Evolutionary conservation across 2,888 invertebrate genomes (phyloP), one percentile per base, ranked within the genome.

Genomic region (Eristalis arbustorum): DNA sequence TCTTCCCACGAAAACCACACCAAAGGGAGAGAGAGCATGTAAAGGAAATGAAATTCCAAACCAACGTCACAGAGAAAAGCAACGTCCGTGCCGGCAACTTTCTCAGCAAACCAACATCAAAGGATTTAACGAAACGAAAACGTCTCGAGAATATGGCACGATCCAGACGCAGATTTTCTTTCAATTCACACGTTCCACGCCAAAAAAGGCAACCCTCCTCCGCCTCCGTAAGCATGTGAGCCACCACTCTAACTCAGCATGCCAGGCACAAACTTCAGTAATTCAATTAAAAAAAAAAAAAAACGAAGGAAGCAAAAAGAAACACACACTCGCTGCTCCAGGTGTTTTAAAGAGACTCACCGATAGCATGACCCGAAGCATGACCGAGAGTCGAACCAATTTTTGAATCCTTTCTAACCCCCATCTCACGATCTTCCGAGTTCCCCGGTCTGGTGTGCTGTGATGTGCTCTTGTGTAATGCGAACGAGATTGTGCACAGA

Each of bases 341-440:
- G 83, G 87, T 87, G 83, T 83, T 74, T 83, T 83, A 87, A 87
- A 78, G 75, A 78, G 75, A 81, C 71, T 66, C 68, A 11, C 75
- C 59, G 82, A 82, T 71, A 77, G 64, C 42, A 71, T 63, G 31
- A 62, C 76, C 63, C 49, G 73, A 81, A 77, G 77, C 85, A 74
- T 85, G 85, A 85, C 85, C 82, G 73, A 77, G 64, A 59, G 59
- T 14, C 61, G 37, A 31, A 71, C 18, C 56, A 57, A 31, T 72
- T 77, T 74, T 69, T 66, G 49, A 64, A 31, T 68, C 63, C 68
- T 71, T 62, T 78, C 75, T 42, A 77, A 71, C 59, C 63, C 34
- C 67, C n/a, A n/a, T n/a, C 64, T 72, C 63, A 63, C 76, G 56
- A 22, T n/a, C 14, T 5, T 25, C 28, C 49, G n/a, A 18, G n/a